Base-by-base conservation (phyloP, 1,140 invertebrate genomes). In the Gonioctena quinquepunctata region DNA sequence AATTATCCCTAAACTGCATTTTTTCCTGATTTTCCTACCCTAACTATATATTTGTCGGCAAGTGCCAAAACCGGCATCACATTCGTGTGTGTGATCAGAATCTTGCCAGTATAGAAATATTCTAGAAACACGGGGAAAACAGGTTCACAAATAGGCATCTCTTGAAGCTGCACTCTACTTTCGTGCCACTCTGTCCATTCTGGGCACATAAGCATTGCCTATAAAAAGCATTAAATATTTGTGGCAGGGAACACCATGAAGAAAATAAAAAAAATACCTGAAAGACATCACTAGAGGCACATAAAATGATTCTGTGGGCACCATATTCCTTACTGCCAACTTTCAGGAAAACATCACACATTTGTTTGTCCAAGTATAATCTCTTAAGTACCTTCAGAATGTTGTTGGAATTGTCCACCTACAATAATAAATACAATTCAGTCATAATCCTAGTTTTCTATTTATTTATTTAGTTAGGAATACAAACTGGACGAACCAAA, bases 251-350 rank as follows among this genome's bases (percentile, higher is more conserved):
- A 65, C 22, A 52, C 2, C 13, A 59, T 23, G 2, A 6, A 59
- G 22, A 7, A 59, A n/a, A n/a, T n/a, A n/a, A n/a, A n/a, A n/a
- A n/a, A n/a, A n/a, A 77, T 84, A 94, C 93, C 86, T 96, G 94
- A 84, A 98, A 97, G 18, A 98, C 96, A 87, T 97, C 95, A 84
- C 95, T 97, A 70, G 93, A 96, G 70, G 95, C 94, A 88, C 95
- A 97, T 1, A 98, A 87, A 79, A 98, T 97, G 5, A 98, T 88
- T 63, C 94, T 89, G 84, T 98, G 96, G 21, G 94, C 93, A 21
- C 94, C 93, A 86, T 94, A 96, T 67, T 91, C 89, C 23, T 90
- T 87, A 21, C 76, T 74, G 2, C 79, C 80, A 21, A 83, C 80
- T 64, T 73, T 74, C 2, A 83, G 56, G 48, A 72, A 74, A 16